Conservation (phyloP, 1,140 invertebrate genomes). For the Drosophila paulistorum region DNA sequence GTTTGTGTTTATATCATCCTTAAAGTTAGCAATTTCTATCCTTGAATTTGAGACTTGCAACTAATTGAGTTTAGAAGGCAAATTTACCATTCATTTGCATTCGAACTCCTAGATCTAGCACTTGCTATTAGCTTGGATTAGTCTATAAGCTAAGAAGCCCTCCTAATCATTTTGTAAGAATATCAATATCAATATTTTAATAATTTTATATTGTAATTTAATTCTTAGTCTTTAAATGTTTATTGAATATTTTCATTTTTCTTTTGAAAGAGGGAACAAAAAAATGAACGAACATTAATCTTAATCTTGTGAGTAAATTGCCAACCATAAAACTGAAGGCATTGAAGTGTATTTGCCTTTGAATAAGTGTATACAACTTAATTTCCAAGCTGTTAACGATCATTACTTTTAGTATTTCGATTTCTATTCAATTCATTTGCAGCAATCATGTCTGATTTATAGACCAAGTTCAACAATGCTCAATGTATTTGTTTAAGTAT, state of each 20-base stretch:
- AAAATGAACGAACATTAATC: background rate
- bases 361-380: constrained; percentile 1
- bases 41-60: too few species aligned
- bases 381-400: constrained; percentile 14
- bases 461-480: background rate
- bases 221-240: background rate
- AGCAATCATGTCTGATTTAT: constrained; percentile 2
- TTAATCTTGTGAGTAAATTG: background rate
- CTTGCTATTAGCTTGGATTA: too few species aligned
- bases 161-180: too few species aligned
- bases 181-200: too few species aligned
- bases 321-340: constrained; percentile 1
- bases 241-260: constrained; percentile 2
- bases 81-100: too few species aligned
- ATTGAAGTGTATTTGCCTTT: background rate
- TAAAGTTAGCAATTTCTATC: too few species aligned
- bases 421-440: constrained; percentile 9
- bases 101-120: too few species aligned
- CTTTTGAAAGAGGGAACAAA: background rate
- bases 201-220: background rate
- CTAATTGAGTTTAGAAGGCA: too few species aligned
- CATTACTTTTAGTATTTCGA: constrained; percentile 1
- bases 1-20: too few species aligned
- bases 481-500: background rate
- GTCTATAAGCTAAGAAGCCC: too few species aligned